Base-by-base conservation (phyloP, 2,113 vertebrate genomes). In the Dascyllus trimaculatus region DNA sequence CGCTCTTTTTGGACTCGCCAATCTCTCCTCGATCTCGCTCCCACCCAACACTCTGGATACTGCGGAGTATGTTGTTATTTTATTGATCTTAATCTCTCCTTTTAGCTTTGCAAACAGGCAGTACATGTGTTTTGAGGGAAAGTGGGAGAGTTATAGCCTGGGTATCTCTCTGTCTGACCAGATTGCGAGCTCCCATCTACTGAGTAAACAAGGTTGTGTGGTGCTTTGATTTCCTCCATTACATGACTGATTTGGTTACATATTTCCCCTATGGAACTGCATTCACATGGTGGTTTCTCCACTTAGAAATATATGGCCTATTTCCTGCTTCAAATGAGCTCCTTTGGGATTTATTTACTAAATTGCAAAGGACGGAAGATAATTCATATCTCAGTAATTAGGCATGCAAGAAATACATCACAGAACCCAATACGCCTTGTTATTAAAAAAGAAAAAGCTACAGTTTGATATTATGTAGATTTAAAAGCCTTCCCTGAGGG, bases 391-490 rank as follows among this genome's bases (percentile, higher is more conserved):
- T 88, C 82, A 84, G 88, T 93, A 94, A 94, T 95, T 94, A 95
- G 89, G 81, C 84, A 93, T 89, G 85, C 75, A 87, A 92, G 90
- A 90, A 93, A 91, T 91, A 92, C 86, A 94, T 93, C 90, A 92
- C 87, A 93, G 86, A 92, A 88, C 70, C 81, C 87, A 94, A 91
- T 90, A 88, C 56, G 82, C 87, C 93, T 94, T 88, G 80, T 93
- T 93, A 92, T 91, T 87, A 89, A 85, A 89, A 90, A 91, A 86
- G 71, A 70, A 90, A 90, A 88, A 72, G 83, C 92, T 79, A 85
- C 53, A 76, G 92, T 92, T 94, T 94, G 90, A 95, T 91, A 88
- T 92, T 92, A 95, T 93, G 92, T 90, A 91, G 92, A 94, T 94
- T 92, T 91, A 89, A 93, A 94, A 88, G 75, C 82, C 63, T 80